A percentile compares a stretch with the other conserved stretches of the same genome.
phyloP scores from a whole-genome alignment of 2,888 invertebrate species.

The Thereva unica region DNA sequence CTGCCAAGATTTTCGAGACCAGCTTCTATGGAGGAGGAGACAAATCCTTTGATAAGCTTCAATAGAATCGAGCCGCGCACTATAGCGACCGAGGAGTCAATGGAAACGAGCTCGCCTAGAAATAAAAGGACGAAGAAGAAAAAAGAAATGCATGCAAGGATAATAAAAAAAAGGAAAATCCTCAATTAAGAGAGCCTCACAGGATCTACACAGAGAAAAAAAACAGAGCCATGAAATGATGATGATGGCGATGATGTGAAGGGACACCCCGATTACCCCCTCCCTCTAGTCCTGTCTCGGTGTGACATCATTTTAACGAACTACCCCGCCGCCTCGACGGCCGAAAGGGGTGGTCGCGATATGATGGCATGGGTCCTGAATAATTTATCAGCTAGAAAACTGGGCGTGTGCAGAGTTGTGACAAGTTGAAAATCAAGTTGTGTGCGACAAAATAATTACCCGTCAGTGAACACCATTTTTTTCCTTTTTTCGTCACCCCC shows the following conservation, averaged over 20 bases:
- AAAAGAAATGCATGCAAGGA: not conserved
- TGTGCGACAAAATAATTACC: not conserved
- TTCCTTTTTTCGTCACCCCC: too few species aligned
- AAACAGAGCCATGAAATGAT: not conserved
- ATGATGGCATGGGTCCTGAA: slow-evolving; percentile 2
- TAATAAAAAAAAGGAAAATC: not conserved
- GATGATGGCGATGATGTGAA: not conserved
- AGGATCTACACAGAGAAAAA: not conserved
- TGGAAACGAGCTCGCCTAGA: not conserved
- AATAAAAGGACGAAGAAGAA: not conserved
- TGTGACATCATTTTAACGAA: too few species aligned
- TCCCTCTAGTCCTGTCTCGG: not conserved
- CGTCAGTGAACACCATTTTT: too few species aligned
- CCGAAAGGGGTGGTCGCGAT: not conserved
- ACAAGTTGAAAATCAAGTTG: not conserved
- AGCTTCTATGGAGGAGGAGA: not conserved
- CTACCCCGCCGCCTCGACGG: too few species aligned
- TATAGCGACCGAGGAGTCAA: not conserved
- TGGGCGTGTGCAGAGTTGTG: not conserved
- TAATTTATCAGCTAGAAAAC: slow-evolving; percentile 7
- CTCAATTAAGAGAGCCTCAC: not conserved
- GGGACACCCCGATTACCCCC: not conserved
- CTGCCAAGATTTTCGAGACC: not conserved
- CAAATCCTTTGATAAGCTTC: slow-evolving; percentile 7
- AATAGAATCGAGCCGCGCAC: not conserved